Evolutionary conservation across 2,113 vertebrate species (phyloP), one percentile per base, ranked within the genome.

Genomic region (Crocuta crocuta): DNA sequence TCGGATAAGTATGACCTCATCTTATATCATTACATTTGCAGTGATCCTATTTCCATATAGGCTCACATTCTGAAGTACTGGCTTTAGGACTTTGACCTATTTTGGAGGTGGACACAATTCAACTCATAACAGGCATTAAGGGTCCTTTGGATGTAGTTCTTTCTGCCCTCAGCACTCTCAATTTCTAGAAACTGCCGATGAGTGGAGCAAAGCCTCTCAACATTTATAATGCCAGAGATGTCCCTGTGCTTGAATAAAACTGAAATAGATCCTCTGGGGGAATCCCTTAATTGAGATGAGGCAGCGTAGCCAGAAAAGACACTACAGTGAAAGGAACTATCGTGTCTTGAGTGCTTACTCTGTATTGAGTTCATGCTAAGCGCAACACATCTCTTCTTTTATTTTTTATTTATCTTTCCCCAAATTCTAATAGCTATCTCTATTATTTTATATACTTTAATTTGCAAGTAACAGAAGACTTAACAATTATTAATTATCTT

Each of bases 391-490:
- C 48, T 15, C 43, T 39, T 78, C 0, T 61, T 76, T 91, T 26
- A 23, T 17, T 43, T 88, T 96, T 50, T 53, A 66, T 84, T 87
- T 39, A 39, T 85, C 61, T 39, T 12, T 39, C n/a, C 28, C 33
- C 2, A 92, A 83, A 70, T 66, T 70, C 35, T 92, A 71, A 63
- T 28, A 63, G 12, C 7, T 48, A 7, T 65, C 84, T 82, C 61
- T 78, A 28, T 80, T 88, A 43, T 88, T 90, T 84, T 45, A 16
- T 92, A 58, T 87, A 12, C 39, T 66, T 92, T 91, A 35, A 78
- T 82, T 95, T 70, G 6, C 26, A 86, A 92, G 63, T 79, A 71
- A 70, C 16, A 61, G 82, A 88, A 98, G 94, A 55, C 15, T 35
- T 65, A 35, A 35, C 4, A 7, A 21, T 1, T 3, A 33, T 82